Evolutionary conservation across 2,113 vertebrate genomes (phyloP), one percentile per base, ranked within the genome.

Genomic region (Elephas maximus): DNA sequence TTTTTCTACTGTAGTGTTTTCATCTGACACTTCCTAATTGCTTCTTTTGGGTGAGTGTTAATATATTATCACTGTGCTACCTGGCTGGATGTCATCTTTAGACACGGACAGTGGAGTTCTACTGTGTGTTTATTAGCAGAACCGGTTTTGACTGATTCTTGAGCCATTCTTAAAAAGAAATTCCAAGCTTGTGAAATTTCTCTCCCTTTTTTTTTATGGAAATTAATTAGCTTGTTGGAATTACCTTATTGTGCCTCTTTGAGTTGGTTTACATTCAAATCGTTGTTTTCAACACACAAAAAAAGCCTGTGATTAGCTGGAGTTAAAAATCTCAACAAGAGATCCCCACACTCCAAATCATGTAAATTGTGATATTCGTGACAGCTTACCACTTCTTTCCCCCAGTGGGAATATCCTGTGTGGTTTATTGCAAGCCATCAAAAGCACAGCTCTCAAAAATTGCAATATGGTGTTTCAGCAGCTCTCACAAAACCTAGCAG

Each of bases 311-410:
- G 60, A 93, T 96, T 96, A 94, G 82, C 80, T 88, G 37, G 51
- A 95, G 91, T 94, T 94, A 88, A 96, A 96, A 96, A 71, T 96
- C 81, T 96, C 90, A 97, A 94, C 65, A 94, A 97, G 95, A 97
- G 60, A 96, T 97, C 48, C 41, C 71, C 65, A 92, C 94, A 94
- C 90, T 97, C 73, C 97, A 97, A 98, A 97, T 97, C 95, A 98
- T 97, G 91, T 93, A 95, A 93, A 98, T 88, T 93, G 76, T 90
- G 95, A 97, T 95, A 90, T 95, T 94, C 28, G 17, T 97, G 97
- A 95, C 94, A 96, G 86, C 89, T 95, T 98, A 94, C 92, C 97
- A 94, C 90, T 95, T 87, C 60, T 97, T 97, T 41, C 30, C 45
- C 44, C 45, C 92, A n/a, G 0, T 81, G 90, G 94, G 93, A 97